Conservation (phyloP, 1,140 invertebrate species). For the Anagrus nilaparvatae region DNA sequence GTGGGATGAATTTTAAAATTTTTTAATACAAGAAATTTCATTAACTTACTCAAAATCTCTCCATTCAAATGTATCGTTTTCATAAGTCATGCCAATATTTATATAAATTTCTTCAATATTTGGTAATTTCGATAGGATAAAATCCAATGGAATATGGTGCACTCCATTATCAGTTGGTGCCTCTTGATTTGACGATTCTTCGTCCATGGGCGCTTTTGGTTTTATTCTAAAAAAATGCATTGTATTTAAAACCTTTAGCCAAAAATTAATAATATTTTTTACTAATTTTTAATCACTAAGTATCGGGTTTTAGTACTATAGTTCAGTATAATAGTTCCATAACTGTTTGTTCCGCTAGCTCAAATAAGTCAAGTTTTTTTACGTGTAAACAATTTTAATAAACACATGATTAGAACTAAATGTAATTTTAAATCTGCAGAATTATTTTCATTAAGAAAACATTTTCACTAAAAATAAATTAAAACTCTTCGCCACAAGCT, state of each 20-base stretch:
- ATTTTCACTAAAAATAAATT: no score
- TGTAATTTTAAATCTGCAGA: no score
- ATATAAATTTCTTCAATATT: slow-evolving; percentile 27
- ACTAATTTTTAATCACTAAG: no score
- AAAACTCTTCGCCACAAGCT: no score
- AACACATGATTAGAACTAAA: no score
- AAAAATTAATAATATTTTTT: no score
- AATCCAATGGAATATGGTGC: slow-evolving; percentile 29
- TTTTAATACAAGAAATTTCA: background rate
- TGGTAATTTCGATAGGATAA: slow-evolving; percentile 24
- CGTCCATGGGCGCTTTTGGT: background rate
- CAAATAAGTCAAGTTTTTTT: no score
- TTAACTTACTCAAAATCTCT: slow-evolving; percentile 33
- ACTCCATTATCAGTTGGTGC: slow-evolving; percentile 14
- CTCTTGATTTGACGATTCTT: background rate
- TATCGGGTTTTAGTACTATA: no score
- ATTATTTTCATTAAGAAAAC: no score
- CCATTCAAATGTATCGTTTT: slow-evolving; percentile 33
- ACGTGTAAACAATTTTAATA: no score
- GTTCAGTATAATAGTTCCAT: no score
- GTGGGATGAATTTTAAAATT: background rate
- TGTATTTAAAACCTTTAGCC: background rate
- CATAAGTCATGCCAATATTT: slow-evolving; percentile 33
- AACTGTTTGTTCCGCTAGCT: no score
- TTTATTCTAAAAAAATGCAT: background rate